Evolutionary conservation across 2,797 vertebrate species (phyloP), one percentile per base, ranked within the genome.

Genomic region (Gymnoscopelus microlampas): DNA sequence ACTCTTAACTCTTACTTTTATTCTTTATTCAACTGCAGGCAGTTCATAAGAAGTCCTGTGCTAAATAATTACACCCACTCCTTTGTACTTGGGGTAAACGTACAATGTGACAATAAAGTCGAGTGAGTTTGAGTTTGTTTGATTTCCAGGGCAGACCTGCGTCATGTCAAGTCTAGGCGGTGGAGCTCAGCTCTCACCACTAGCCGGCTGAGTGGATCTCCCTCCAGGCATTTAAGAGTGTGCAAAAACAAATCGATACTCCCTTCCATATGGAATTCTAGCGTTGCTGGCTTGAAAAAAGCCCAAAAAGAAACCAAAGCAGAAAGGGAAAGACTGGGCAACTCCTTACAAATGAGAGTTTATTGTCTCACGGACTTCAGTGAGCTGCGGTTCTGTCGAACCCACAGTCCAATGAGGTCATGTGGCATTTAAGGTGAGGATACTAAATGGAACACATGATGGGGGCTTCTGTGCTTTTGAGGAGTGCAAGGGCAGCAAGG

Each of bases 401-500:
- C 47, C 59, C 54, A 63, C 13, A 35, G 60, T 44, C 14, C 61
- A 23, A 3, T 24, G 24, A 49, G 29, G 50, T 64, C 53, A 61
- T 77, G 71, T 77, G 79, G 59, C 53, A 60, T 73, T 79, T 53
- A 48, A 63, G 68, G 49, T 78, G 80, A 26, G 61, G 75, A 77
- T 39, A 39, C 39, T 10, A 10, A 44, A 44, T 44, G 39, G 39
- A 44, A 44, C 39, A 44, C 39, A 44, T 8, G 39, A 44, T 8
- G 39, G 26, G 26, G 26, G 26, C 26, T 29, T 29, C 26, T 3
- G 2, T 29, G 26, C 26, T 29, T 35, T 32, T 4, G 32, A 32
- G 32, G 32, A 32, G 29, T 44, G 50, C 26, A 74, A 53, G 24
- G 65, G 79, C 26, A 5, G 26, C 26, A 29, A 19, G 19, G 19